phyloP scores from a whole-genome alignment of 2,113 vertebrate genomes.

The Platanista minor region DNA sequence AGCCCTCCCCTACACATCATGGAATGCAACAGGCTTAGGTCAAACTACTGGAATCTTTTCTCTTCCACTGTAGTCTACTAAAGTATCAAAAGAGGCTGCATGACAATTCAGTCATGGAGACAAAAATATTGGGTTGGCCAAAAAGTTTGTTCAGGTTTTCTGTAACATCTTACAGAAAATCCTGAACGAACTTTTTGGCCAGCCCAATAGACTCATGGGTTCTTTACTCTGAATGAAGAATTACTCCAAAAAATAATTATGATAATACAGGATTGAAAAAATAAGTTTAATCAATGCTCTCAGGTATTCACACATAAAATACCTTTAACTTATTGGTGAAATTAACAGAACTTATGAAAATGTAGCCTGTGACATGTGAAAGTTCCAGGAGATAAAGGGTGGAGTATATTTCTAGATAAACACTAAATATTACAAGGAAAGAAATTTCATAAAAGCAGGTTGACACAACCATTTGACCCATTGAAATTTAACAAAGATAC shows the following conservation, averaged over 20 bases:
- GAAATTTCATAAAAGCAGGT: neutral
- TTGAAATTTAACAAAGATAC: slow-evolving; percentile 36
- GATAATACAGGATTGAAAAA: neutral
- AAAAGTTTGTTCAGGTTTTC: too few species aligned
- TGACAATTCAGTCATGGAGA: neutral
- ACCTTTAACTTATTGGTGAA: neutral
- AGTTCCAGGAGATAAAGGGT: neutral
- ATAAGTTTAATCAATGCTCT: neutral
- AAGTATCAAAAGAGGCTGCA: neutral
- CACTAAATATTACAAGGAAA: neutral
- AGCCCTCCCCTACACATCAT: neutral
- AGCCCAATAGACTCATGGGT: neutral
- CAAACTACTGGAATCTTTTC: neutral
- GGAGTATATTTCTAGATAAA: neutral
- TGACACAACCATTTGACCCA: neutral
- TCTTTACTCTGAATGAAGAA: slow-evolving; percentile 4
- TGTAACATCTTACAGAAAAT: too few species aligned
- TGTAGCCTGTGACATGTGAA: neutral
- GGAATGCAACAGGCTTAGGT: neutral
- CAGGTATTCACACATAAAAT: neutral
- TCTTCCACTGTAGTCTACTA: neutral
- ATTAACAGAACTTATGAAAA: neutral
- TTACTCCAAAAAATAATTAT: neutral
- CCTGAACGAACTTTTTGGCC: too few species aligned
- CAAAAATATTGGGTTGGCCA: neutral